A percentile compares a stretch with the other conserved stretches of the same genome.
Evolutionary conservation across 2,113 vertebrate genomes (phyloP).

Genomic region (Leucoraja erinaceus): DNA sequence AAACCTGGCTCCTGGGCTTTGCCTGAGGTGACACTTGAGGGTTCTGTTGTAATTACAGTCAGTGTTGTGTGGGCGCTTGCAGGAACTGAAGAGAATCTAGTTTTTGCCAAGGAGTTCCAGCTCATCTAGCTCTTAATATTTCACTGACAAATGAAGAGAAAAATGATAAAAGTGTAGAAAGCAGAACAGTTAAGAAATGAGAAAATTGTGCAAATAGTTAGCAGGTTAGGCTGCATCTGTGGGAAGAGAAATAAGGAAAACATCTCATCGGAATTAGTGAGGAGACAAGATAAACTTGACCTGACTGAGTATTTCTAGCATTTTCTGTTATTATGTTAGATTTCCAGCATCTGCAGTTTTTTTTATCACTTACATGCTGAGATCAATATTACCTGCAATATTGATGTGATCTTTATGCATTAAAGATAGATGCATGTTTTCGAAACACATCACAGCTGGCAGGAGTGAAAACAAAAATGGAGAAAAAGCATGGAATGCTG

Average conservation of each 20-base stretch:
- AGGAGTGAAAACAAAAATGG: neutral
- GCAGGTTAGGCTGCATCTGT: too few relatives aligned
- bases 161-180: neutral
- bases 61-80: neutral
- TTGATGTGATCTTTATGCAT: neutral
- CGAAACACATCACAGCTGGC: neutral
- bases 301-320: too few relatives aligned
- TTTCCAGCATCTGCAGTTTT: too few relatives aligned
- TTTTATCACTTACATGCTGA: too few relatives aligned
- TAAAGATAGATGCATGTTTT: neutral
- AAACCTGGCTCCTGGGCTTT: neutral
- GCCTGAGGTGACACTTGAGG: neutral
- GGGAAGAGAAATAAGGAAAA: too few relatives aligned
- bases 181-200: neutral
- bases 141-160: neutral
- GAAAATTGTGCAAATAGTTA: too few relatives aligned
- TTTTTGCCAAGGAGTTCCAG: neutral
- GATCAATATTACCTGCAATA: neutral
- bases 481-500: neutral
- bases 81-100: neutral
- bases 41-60: neutral
- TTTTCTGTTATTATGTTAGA: too few relatives aligned
- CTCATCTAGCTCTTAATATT: conserved; percentile 1
- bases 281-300: too few relatives aligned
- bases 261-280: too few relatives aligned